Percentiles rank a stretch among this genome's conserved stretches.
Conservation (phyloP, 2,113 vertebrate species). For the Nicator chloris region DNA sequence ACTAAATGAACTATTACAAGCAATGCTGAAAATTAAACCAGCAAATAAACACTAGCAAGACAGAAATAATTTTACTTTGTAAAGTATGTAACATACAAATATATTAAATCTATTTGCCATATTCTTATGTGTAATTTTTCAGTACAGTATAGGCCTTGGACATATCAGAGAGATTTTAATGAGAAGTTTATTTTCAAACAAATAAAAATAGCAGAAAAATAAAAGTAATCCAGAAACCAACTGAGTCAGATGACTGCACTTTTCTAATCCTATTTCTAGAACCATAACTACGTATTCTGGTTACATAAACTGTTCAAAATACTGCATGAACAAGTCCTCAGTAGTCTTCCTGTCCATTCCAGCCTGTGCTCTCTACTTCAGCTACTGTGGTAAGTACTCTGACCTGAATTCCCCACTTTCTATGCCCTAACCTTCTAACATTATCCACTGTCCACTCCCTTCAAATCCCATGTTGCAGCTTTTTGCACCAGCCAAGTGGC, state of each 20-base stretch:
- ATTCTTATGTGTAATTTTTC: neutral
- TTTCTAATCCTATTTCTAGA: neutral
- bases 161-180: neutral
- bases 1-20: neutral
- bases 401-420: neutral
- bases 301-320: neutral
- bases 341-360: neutral
- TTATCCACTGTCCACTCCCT: accelerated
- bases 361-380: neutral
- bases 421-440: neutral
- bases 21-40: neutral
- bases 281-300: neutral
- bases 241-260: neutral
- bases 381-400: accelerated
- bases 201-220: neutral
- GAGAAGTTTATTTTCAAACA: neutral
- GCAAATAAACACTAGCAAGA: neutral
- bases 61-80: neutral
- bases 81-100: neutral
- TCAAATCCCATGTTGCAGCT: neutral
- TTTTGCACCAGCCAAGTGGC: neutral
- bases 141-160: neutral
- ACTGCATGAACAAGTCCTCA: neutral
- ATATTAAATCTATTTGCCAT: neutral
- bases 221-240: neutral